phyloP scores from a whole-genome alignment of 2,113 vertebrate genomes.

The Embiotoca jacksoni region DNA sequence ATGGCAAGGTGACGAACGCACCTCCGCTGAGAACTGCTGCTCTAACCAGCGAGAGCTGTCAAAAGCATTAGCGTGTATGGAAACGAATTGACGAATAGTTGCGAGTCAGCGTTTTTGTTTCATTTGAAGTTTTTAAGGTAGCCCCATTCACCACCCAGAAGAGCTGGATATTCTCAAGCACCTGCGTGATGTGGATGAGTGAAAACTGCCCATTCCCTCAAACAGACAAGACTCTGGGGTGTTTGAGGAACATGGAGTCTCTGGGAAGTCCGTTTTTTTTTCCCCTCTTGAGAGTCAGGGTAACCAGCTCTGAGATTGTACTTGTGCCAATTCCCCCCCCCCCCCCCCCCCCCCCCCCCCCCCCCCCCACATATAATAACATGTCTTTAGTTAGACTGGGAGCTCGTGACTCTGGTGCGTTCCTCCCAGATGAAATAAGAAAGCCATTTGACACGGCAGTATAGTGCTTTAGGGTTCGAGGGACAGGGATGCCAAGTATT shows the following conservation, averaged over 20 bases:
- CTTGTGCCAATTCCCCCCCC: conserved; percentile 15
- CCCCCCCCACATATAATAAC: conserved; percentile 44
- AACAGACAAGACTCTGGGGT: conserved; percentile 15
- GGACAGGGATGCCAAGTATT: conserved; percentile 60
- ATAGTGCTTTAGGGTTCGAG: conserved; percentile 51
- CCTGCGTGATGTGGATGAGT: conserved; percentile 12
- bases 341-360: conserved; percentile 3
- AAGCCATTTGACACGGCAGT: conserved; percentile 58
- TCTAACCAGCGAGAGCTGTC: background rate
- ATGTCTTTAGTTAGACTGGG: conserved; percentile 53
- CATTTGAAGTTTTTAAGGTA: conserved; percentile 25
- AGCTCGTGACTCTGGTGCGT: conserved; percentile 51
- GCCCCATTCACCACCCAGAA: conserved; percentile 11
- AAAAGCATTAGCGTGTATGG: background rate
- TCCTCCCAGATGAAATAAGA: conserved; percentile 61
- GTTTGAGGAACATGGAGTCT: conserved; percentile 27
- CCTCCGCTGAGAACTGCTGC: conserved; percentile 17
- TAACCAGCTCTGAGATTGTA: conserved; percentile 28
- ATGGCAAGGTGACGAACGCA: conserved; percentile 22
- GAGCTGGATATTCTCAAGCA: conserved; percentile 11
- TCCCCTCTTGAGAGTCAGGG: conserved; percentile 37
- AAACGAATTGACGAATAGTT: conserved; percentile 24
- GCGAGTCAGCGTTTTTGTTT: conserved; percentile 10
- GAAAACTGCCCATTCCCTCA: background rate
- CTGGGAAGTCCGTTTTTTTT: conserved; percentile 40